Base-by-base conservation (phyloP, 1,140 invertebrate genomes). In the Trichoplusia ni region DNA sequence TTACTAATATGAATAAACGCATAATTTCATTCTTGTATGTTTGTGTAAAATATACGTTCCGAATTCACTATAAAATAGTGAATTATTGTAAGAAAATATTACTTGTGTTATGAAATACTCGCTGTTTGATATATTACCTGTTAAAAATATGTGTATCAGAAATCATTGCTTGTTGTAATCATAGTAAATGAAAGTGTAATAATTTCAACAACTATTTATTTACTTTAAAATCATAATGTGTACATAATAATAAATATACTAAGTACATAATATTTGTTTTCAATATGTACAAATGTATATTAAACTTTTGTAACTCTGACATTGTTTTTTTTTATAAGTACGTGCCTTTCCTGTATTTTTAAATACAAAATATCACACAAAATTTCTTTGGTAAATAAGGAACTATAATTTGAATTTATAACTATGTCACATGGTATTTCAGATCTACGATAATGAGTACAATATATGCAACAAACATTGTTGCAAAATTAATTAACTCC, bases 281-380 rank as follows among this genome's bases (percentile, higher is more conserved):
- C 62, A 83, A 79, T 73, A 69, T 90, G 86, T 90, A 90, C 86
- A 90, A 90, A 90, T 89, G 85, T 90, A 89, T 83, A 87, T 78
- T 86, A 86, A 86, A 84, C 60, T 56, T 76, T 75, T 73, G 67
- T 74, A 73, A 79, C 59, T 64, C 71, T 66, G 65, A 47, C 33
- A 53, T 56, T 64, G 65, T 25, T 49, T 66, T 65, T 80, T 75
- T 72, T 44, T 19, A 18, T 51, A 51, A 51, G 29, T 51, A 51
- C 16, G 35, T 54, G 4, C 21, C 16, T 47, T 53, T 53, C 25
- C 16, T 29, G 8, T 40, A 40, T 33, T 59, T 21, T 53, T 67
- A 44, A 27, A 14, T 60, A 49, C 18, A 37, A 35, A 35, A 49
- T 18, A 29, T 4, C 51, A 38, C 29, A 44, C 27, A 8, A 7